phyloP scores from a whole-genome alignment of 2,888 invertebrate genomes.

The Nudaria mundana region DNA sequence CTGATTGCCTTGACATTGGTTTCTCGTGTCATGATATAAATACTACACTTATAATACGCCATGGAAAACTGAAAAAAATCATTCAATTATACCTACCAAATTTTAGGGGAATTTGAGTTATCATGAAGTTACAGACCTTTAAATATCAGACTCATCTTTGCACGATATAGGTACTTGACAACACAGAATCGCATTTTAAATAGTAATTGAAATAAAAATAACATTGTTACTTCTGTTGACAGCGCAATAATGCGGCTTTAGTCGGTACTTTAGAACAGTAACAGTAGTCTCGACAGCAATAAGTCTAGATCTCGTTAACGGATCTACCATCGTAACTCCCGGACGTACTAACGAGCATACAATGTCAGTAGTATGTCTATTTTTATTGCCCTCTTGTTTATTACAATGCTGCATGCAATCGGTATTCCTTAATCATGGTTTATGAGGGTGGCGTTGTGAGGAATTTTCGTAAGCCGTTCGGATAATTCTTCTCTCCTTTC shows the following conservation, averaged over 20 bases:
- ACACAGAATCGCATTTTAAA: conserved; percentile 18
- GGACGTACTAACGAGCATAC: conserved; percentile 49
- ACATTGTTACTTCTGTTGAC: conserved; percentile 29
- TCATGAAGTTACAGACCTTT: background rate
- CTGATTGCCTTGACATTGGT: too few species aligned
- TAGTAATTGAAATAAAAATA: conserved; percentile 23
- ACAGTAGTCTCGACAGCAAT: conserved; percentile 41
- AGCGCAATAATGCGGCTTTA: conserved; percentile 53
- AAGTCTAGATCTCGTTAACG: conserved; percentile 55
- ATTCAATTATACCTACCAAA: too few species aligned
- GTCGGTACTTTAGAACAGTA: conserved; percentile 30
- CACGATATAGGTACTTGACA: background rate
- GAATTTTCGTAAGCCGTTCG: background rate
- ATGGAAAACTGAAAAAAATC: too few species aligned
- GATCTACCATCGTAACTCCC: conserved; percentile 48
- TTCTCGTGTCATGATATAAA: too few species aligned
- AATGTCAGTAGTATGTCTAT: conserved; percentile 35
- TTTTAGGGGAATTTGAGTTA: too few species aligned
- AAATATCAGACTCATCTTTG: background rate
- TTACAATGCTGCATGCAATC: conserved; percentile 34
- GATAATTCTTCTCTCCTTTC: background rate
- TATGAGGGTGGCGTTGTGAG: conserved; percentile 13
- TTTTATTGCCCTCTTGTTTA: conserved; percentile 30
- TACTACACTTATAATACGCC: too few species aligned
- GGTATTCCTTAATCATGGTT: conserved; percentile 31